Evolutionary conservation across 2,888 invertebrate species (phyloP).

Genomic region (Drosophila picticornis): DNA sequence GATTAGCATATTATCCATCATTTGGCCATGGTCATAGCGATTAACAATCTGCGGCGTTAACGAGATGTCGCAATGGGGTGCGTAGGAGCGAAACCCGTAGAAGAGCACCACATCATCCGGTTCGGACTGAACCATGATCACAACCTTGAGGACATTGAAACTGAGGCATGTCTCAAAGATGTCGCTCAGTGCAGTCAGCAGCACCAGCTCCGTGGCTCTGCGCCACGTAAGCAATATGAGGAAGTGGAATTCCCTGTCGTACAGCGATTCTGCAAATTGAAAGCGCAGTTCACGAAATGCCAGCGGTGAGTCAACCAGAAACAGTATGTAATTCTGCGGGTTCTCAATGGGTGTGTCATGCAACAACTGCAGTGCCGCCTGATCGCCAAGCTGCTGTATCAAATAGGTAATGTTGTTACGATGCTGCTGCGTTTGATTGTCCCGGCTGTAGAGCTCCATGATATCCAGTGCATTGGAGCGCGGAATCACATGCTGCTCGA

Average conservation of each 20-base stretch:
- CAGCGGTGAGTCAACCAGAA: constrained; percentile 67
- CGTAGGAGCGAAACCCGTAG: constrained; percentile 50
- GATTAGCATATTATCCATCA: constrained; percentile 22
- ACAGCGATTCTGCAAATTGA: constrained; percentile 46
- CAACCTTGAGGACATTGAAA: constrained; percentile 70
- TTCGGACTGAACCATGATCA: constrained; percentile 63
- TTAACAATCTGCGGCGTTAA: constrained; percentile 57
- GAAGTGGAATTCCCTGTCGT: constrained; percentile 74
- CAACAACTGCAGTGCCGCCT: constrained; percentile 64
- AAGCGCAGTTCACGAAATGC: constrained; percentile 66
- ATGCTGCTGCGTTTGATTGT: constrained; percentile 2
- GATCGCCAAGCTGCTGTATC: constrained; percentile 41
- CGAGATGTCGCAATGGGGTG: constrained; percentile 32
- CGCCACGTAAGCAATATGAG: constrained; percentile 67
- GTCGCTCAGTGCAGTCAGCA: constrained; percentile 22
- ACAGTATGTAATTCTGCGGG: constrained; percentile 63
- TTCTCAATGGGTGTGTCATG: constrained; percentile 48
- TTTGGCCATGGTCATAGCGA: constrained; percentile 49
- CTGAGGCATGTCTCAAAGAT: constrained; percentile 64
- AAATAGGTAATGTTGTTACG: constrained; percentile 52
- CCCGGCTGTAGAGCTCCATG: constrained; percentile 49
- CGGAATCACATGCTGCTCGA: constrained; percentile 58
- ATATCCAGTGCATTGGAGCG: constrained; percentile 64
- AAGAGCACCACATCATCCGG: constrained; percentile 37
- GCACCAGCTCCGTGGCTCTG: not conserved